Percentiles rank a stretch among this genome's conserved stretches.
These are phyloP conservation scores for Megaceryle maxima DNA, from an alignment of 2,113 vertebrate genomes.

Conservation along the genomic window DNA sequence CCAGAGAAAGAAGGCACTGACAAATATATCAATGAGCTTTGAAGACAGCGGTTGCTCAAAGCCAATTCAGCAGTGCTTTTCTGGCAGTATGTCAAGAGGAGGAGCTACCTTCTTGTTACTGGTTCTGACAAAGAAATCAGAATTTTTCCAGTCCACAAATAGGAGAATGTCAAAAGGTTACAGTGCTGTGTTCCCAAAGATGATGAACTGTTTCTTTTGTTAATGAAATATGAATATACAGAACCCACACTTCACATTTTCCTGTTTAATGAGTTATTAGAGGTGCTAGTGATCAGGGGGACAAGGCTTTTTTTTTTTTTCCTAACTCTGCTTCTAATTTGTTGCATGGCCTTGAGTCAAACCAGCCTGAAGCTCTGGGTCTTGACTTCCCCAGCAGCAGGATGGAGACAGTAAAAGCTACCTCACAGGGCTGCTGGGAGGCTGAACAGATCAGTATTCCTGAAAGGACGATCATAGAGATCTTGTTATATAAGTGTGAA, in stretches of 20 bases:
- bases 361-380: neutral
- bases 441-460: neutral
- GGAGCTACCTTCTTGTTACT: neutral
- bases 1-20: conserved; percentile 7
- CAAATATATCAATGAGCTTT: conserved; percentile 26
- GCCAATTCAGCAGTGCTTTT: conserved; percentile 12
- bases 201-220: neutral
- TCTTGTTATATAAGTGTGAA: neutral
- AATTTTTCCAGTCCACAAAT: neutral
- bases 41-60: neutral
- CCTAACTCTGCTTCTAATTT: neutral
- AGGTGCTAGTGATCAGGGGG: neutral
- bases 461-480: neutral
- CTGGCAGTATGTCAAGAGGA: neutral
- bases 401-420: neutral
- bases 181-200: neutral
- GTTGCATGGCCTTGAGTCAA: neutral
- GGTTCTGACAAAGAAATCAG: neutral
- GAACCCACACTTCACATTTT: neutral
- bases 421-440: neutral
- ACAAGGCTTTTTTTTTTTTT: neutral
- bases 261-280: neutral
- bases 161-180: neutral
- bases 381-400: neutral
- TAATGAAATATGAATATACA: neutral